Evolutionary conservation across 2,888 invertebrate species (phyloP), one percentile per base, ranked within the genome.

Genomic region (Synergus itoensis): DNA sequence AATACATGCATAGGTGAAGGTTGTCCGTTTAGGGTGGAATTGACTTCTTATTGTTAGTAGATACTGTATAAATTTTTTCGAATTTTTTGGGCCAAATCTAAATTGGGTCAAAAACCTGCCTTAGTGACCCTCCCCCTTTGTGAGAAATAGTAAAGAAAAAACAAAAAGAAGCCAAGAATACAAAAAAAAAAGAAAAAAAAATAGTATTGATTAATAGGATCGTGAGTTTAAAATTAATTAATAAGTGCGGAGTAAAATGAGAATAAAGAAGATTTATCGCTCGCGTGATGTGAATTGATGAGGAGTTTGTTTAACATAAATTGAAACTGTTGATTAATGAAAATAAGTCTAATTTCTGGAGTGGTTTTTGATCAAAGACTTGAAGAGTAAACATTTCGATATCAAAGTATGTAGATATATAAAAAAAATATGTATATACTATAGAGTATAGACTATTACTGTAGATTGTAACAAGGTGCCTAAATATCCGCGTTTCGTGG

Each of bases 401-500:
- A 82, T 36, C 3, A 28, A 28, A 28, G 5, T 36, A 36, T 36
- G 5, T 36, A 36, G 5, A 36, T 0, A 36, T 36, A 36, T 36
- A 28, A 28, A 28, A 28, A 28, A 1, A 36, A 36, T 36, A 36
- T 36, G 5, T 36, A 36, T 36, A 36, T 5, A 36, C 5, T 36
- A 7, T 36, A 36, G 36, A 36, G 36, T 36, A 36, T 36, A 4
- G 5, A 36, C 36, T 36, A 36, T 36, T 5, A 36, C 36, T 36
- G 5, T 36, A 36, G 36, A 36, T 36, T 36, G 36, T 5, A 36
- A 36, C 36, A 36, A 62, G 83, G 84, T 83, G 77, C 79, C n/a
- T 80, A 40, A 73, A 40, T 73, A 53, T 73, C 78, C 84, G 84
- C 82, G 77, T 79, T 77, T 82, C 82, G 83, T 81, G 83, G 81